Evolutionary conservation across 2,113 vertebrate species (phyloP).

Genomic region (Rhinoderma darwinii): DNA sequence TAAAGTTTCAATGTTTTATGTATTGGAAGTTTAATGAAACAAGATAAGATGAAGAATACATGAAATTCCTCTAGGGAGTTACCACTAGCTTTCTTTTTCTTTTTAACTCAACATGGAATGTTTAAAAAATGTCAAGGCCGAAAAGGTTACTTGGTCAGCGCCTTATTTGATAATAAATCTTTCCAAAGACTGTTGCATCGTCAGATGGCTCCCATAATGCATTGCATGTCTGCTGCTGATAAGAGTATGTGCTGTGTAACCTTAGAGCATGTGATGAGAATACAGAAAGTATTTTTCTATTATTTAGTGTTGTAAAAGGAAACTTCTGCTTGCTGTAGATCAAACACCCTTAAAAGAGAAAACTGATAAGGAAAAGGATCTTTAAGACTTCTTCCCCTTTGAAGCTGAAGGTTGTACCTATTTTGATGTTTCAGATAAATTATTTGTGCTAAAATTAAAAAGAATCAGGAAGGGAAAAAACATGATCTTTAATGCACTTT

Average conservation of each 20-base stretch:
- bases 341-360: constrained; percentile 71
- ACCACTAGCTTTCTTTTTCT: constrained; percentile 59
- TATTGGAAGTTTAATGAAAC: background rate
- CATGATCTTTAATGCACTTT: constrained; percentile 18
- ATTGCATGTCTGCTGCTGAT: constrained; percentile 77
- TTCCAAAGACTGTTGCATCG: constrained; percentile 70
- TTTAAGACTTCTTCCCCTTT: constrained; percentile 61
- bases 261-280: constrained; percentile 80
- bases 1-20: background rate
- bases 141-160: constrained; percentile 68
- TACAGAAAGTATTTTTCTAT: constrained; percentile 69
- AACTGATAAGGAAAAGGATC: constrained; percentile 74
- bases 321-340: constrained; percentile 68
- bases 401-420: constrained; percentile 43
- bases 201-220: constrained; percentile 78
- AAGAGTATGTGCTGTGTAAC: constrained; percentile 80
- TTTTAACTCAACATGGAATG: constrained; percentile 69
- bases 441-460: constrained; percentile 62
- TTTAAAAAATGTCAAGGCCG: constrained; percentile 71
- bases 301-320: constrained; percentile 66
- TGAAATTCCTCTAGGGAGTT: constrained; percentile 68
- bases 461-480: constrained; percentile 60
- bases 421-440: constrained; percentile 60
- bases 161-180: constrained; percentile 70
- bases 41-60: constrained; percentile 31